Evolutionary conservation across 1,140 invertebrate species (phyloP), one percentile per base, ranked within the genome.

Genomic region (Gonioctena quinquepunctata): DNA sequence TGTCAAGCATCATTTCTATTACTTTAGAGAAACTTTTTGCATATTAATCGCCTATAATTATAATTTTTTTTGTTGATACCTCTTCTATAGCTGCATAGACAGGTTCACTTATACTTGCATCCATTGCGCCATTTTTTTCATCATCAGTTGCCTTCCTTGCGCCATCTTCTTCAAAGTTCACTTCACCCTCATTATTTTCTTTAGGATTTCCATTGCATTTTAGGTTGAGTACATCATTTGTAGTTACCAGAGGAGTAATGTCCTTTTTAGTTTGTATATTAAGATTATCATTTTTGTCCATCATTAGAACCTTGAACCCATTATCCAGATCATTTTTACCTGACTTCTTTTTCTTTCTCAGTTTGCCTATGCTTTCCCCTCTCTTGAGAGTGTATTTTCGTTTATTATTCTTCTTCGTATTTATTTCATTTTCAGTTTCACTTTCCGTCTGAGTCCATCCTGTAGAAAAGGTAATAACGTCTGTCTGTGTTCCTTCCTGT

Each of bases 161-260:
- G 21, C 18, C n/a, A 54, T 54, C 50, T 54, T 54, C 50, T 54
- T 54, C 50, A 18, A 54, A 54, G 18, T 54, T 54, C 50, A 21
- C 18, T 54, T 54, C 50, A 54, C 50, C 50, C 50, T 21, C 50
- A 7, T 54, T 21, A 54, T 54, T 54, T 21, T 54, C 50, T 54
- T 0, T 16, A 54, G 18, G 1, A 2, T 54, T 54, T 54, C n/a
- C 50, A 54, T 54, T 54, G 50, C 50, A 54, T 54, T 54, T 54
- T 54, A 54, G 18, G 50, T 54, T 54, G 50, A 21, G 18, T 54
- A 21, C 50, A 54, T 54, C 50, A 16, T 54, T 54, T 54, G 50
- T 54, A 13, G 50, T 54, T 54, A 16, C 50, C 50, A 54, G 50
- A 54, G 50, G 50, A 54, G 50, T 54, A 54, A 54, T 54, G 49